Evolutionary conservation across 2,797 vertebrate genomes (phyloP), one percentile per base, ranked within the genome.

Genomic region (Leptodon cayanensis): DNA sequence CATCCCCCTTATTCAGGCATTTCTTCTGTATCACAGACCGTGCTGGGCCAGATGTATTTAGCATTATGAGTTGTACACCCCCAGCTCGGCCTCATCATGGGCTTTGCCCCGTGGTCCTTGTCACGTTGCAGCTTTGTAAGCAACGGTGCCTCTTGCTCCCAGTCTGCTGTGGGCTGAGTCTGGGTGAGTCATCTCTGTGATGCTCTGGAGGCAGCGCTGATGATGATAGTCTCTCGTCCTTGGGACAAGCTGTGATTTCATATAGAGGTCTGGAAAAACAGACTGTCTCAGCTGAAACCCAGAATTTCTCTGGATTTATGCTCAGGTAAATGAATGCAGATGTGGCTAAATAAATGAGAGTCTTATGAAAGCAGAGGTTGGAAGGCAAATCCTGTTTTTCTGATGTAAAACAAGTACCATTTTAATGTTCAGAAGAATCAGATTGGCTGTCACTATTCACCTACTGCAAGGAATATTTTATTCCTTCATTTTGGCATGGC

Each of bases 41-140:
- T 25, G 55, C 65, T 76, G 73, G 65, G 50, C 52, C 88, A 70
- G 57, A 59, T 26, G 25, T 29, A 50, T 82, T 58, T 90, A 29
- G 47, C 3, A 2, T 49, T 22, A 21, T 22, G 76, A 65, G 52
- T 7, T 14, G 44, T 25, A 62, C 46, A 24, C 9, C 9, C 10
- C 6, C 55, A 37, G 28, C 52, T 77, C 0, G 0, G 37, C 61
- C 54, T 55, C 58, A 16, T 31, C 58, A n/a, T 0, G 1, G 46
- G 40, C 76, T 83, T 69, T 87, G 82, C 82, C 87, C 83, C 10
- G 21, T 67, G 91, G 58, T 86, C 85, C 89, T 63, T 87, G 69
- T 74, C 89, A 80, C 72, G 13, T 49, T 67, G 65, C 83, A 87
- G 84, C 74, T 77, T 55, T 25, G 7, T n/a, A 39, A 96, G 66